phyloP scores from a whole-genome alignment of 2,888 invertebrate species.

The Thymelicus lineola region DNA sequence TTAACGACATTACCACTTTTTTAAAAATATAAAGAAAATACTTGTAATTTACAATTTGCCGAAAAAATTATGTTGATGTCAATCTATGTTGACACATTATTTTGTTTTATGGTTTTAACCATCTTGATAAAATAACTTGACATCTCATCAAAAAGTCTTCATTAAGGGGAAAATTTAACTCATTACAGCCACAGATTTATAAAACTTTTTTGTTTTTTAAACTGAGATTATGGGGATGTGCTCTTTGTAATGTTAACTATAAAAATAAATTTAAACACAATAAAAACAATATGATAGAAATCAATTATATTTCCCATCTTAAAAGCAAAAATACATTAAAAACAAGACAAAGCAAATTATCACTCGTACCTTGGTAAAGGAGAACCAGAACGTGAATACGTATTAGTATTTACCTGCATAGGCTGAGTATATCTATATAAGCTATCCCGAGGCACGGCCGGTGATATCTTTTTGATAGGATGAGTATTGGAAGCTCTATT shows the following conservation, averaged over 20 bases:
- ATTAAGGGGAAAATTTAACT: too few species aligned
- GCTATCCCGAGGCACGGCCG: slow-evolving; percentile 44
- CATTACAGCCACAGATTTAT: too few species aligned
- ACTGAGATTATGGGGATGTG: too few species aligned
- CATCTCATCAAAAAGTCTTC: neutral
- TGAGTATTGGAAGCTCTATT: slow-evolving; percentile 72
- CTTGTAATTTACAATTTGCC: slow-evolving; percentile 59
- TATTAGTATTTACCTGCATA: slow-evolving; percentile 22
- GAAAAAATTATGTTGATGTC: slow-evolving; percentile 45
- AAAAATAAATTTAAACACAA: too few species aligned
- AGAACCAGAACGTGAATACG: slow-evolving; percentile 18
- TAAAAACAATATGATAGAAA: too few species aligned
- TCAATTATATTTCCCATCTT: neutral
- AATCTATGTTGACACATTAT: neutral
- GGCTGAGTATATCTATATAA: slow-evolving; percentile 14
- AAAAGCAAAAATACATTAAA: slow-evolving; percentile 1
- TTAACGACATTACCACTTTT: slow-evolving; percentile 40
- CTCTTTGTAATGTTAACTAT: too few species aligned
- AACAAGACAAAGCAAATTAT: slow-evolving; percentile 1
- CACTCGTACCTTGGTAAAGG: slow-evolving; percentile 8
- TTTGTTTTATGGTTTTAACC: neutral
- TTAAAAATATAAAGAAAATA: slow-evolving; percentile 43
- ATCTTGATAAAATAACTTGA: neutral
- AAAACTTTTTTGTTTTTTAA: too few species aligned
- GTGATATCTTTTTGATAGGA: slow-evolving; percentile 53